phyloP scores from a whole-genome alignment of 2,113 vertebrate species.

The Microtus montanus region DNA sequence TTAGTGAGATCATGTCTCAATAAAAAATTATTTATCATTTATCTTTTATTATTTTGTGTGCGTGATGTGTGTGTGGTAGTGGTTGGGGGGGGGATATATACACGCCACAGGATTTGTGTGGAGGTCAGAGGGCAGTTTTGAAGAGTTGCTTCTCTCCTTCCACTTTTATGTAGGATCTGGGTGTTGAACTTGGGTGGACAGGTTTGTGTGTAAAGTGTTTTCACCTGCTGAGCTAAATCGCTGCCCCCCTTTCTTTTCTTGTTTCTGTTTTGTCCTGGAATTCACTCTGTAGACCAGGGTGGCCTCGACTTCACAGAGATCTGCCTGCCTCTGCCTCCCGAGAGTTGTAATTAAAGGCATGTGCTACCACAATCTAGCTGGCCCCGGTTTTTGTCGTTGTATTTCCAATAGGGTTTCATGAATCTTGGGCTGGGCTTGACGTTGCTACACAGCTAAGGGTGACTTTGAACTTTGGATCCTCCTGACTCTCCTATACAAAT shows the following conservation, averaged over 20 bases:
- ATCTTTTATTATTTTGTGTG: not conserved
- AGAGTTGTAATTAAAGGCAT: no score
- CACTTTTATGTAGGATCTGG: not conserved
- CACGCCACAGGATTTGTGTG: not conserved
- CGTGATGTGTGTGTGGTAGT: not conserved
- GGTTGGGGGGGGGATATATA: no score
- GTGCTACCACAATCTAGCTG: no score
- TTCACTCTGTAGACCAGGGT: no score
- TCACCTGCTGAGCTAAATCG: not conserved
- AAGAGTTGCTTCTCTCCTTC: not conserved
- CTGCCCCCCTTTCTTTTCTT: no score
- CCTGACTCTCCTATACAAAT: not conserved
- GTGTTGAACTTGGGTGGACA: not conserved
- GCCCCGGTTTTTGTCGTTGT: not conserved
- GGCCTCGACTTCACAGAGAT: no score
- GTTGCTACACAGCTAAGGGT: not conserved
- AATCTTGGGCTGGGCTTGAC: not conserved
- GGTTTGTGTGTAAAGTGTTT: not conserved
- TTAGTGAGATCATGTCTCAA: not conserved
- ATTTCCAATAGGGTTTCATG: not conserved
- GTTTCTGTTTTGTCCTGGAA: no score
- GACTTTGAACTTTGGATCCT: not conserved
- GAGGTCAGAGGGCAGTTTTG: not conserved
- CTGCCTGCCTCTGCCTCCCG: no score
- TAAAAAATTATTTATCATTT: not conserved